Conservation (phyloP, 1,140 invertebrate genomes). For the Drosophila melanica region DNA sequence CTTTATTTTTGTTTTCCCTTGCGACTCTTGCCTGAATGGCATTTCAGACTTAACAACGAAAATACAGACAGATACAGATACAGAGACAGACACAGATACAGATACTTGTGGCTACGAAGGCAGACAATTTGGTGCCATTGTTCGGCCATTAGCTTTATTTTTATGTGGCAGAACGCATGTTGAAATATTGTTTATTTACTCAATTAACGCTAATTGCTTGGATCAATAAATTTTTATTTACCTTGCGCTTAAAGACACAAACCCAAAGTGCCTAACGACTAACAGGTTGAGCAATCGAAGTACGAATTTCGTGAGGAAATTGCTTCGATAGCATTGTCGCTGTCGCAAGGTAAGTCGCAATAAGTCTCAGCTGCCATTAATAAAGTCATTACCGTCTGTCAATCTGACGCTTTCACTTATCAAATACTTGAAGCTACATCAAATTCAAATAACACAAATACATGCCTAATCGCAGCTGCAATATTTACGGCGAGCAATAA, state of each 20-base stretch:
- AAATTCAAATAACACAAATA: constrained; percentile 40
- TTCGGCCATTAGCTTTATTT: constrained; percentile 47
- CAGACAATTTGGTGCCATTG: constrained; percentile 40
- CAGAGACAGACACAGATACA: constrained; percentile 41
- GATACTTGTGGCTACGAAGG: neutral
- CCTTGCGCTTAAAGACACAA: constrained; percentile 42
- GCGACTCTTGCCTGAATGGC: constrained; percentile 21
- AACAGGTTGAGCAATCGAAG: constrained; percentile 8
- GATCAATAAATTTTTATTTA: constrained; percentile 79
- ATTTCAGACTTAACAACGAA: constrained; percentile 4
- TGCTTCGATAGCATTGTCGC: constrained; percentile 4
- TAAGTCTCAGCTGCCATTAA: constrained; percentile 50
- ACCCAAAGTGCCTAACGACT: constrained; percentile 26
- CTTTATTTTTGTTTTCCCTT: constrained; percentile 39
- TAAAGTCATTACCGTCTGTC: constrained; percentile 51
- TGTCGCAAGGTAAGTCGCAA: constrained; percentile 31
- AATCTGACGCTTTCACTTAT: constrained; percentile 46
- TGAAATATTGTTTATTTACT: constrained; percentile 77
- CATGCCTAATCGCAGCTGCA: constrained; percentile 43
- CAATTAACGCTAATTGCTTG: constrained; percentile 77
- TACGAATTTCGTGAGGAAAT: constrained; percentile 1
- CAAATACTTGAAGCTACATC: constrained; percentile 47
- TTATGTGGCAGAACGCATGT: constrained; percentile 43
- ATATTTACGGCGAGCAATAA: constrained; percentile 37
- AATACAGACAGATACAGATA: constrained; percentile 27